phyloP scores from a whole-genome alignment of 2,113 vertebrate species.

The Sapayoa aenigma region DNA sequence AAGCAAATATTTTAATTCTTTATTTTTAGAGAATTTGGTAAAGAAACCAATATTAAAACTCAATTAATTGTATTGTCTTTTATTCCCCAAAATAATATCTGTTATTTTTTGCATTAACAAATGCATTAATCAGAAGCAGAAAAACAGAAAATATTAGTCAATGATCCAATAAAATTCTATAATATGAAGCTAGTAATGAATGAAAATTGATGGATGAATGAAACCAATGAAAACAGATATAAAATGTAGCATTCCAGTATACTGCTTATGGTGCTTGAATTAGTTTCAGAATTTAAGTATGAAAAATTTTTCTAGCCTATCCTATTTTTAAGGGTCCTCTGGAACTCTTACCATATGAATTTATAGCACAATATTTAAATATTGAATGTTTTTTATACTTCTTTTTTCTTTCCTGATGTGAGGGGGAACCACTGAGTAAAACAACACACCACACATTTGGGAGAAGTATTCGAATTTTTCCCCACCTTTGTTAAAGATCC shows the following conservation, averaged over 20 bases:
- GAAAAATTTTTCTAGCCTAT: neutral
- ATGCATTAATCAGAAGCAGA: slow-evolving; percentile 34
- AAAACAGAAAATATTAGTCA: slow-evolving; percentile 45
- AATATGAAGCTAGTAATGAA: slow-evolving; percentile 13
- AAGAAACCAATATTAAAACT: neutral
- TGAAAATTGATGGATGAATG: slow-evolving; percentile 34
- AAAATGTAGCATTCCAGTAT: neutral
- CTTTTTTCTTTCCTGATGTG: neutral
- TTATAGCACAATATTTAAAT: neutral
- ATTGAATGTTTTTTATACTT: neutral
- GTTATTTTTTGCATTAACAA: slow-evolving; percentile 37
- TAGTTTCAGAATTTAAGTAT: neutral
- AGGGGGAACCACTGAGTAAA: neutral
- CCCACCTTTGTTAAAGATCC: neutral
- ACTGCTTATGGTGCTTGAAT: neutral
- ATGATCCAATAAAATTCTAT: slow-evolving; percentile 22
- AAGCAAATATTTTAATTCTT: slow-evolving; percentile 15
- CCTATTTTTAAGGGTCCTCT: neutral
- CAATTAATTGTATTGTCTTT: neutral
- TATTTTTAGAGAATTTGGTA: neutral
- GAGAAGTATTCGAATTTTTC: neutral
- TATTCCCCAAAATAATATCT: slow-evolving; percentile 20
- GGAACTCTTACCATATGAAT: neutral
- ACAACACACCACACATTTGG: accelerated
- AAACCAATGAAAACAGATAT: neutral